These are phyloP conservation scores for Panulirus ornatus DNA, from an alignment of 1,140 invertebrate species.

Conservation along the genomic window DNA sequence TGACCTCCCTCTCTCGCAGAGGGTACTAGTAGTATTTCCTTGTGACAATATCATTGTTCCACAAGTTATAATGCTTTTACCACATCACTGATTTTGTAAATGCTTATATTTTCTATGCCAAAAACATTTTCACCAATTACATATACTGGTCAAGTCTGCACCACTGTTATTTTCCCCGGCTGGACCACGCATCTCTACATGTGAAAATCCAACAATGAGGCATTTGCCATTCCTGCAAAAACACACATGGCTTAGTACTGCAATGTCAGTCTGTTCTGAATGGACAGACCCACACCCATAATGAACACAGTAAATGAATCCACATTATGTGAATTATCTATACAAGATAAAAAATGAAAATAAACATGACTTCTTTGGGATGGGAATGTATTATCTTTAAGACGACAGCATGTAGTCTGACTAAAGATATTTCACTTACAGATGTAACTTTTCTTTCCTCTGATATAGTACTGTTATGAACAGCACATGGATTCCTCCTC, in stretches of 20 bases:
- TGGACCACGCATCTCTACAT: no score
- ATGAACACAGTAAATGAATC: constrained; percentile 64
- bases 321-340: constrained; percentile 54
- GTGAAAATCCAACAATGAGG: background rate
- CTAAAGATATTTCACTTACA: constrained; percentile 46
- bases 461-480: constrained; percentile 59
- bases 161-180: no score
- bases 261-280: constrained; percentile 14
- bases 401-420: constrained; percentile 48
- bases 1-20: background rate
- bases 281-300: constrained; percentile 59
- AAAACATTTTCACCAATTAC: no score
- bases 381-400: constrained; percentile 49
- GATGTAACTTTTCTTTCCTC: constrained; percentile 48
- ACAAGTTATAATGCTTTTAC: background rate
- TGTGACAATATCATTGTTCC: background rate
- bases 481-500: constrained; percentile 56
- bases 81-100: no score
- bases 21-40: constrained; percentile 4
- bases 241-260: background rate
- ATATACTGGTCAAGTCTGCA: no score
- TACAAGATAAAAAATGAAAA: constrained; percentile 47
- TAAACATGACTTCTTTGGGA: constrained; percentile 48
- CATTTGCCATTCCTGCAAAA: background rate
- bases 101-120: no score